Base-by-base conservation (phyloP, 1,140 invertebrate genomes). In the Brachionus asplanchnoidis region DNA sequence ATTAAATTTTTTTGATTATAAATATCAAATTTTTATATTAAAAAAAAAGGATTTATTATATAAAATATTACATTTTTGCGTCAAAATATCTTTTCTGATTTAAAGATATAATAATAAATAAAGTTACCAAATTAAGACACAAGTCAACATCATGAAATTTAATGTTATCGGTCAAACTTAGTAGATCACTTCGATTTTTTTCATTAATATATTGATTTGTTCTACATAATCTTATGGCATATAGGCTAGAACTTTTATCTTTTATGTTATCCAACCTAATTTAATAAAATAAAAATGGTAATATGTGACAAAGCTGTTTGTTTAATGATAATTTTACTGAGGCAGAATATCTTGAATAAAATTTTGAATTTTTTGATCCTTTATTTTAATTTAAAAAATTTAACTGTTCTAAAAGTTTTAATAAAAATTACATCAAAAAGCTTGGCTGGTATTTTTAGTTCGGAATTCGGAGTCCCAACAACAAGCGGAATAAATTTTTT, bases 101-200 rank as follows among this genome's bases (percentile, higher is more conserved):
- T 36, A 4, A 4, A 32, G 28, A 1, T 32, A 2, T 32, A 7
- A 36, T 36, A 36, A 36, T 36, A 36, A 36, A 36, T 36, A 36
- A 6, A 36, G 7, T 36, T 80, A 82, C 79, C 79, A 82, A 68
- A 82, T 82, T 82, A 9, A 82, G 60, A 26, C 79, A 82, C 4
- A 82, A 26, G n/a, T 82, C 79, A 26, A 82, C 79, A 23, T 82
- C 79, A 82, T 82, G 79, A 46, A 82, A 82, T 68, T 82, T 82
- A 8, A 23, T 44, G 17, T 23, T 20, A 11, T 32, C 40, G 8
- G 56, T 46, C 36, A 82, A 44, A 1, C 14, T 17, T 1, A 82
- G 40, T 26, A 82, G 36, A 2, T 82, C 79, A 3, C 7, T 12
- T 32, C 79, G 53, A 46, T 82, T 82, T 26, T 82, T 82, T 68